Evolutionary conservation across 2,888 invertebrate genomes (phyloP), one percentile per base, ranked within the genome.

Genomic region (Beris morrisii): DNA sequence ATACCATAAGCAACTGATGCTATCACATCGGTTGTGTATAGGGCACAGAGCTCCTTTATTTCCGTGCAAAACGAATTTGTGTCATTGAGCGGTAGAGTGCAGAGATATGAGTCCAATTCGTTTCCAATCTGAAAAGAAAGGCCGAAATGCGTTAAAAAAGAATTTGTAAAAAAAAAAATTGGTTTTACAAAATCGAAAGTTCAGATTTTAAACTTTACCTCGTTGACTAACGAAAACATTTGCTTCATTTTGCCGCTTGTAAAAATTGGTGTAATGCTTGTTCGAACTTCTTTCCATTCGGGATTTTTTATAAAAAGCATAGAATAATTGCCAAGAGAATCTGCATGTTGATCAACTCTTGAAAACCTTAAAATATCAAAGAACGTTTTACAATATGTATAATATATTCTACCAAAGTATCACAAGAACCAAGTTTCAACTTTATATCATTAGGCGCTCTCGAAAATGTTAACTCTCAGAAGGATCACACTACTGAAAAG

Each of bases 181-280:
- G n/a, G n/a, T n/a, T n/a, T 32, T 31, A 11, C 6, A 32, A 32
- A 54, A 22, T 52, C 7, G 4, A 56, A 32, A 31, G 2, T 56
- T 38, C n/a, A 13, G 4, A 12, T 11, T 48, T 4, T n/a, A 12
- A 48, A 11, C n/a, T 6, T 28, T 66, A 79, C 78, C 72, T 78
- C 74, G 43, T 73, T 71, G 71, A 80, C 73, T 9, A 80, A 70
- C 1, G 74, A 72, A 73, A 79, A 80, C 79, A 79, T 77, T 66
- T 78, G 77, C 56, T 80, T 81, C 0, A 81, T 71, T 63, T 80
- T 80, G 3, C 77, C 80, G 58, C 76, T 78, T 1, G 82, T 82
- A 69, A 82, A 84, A 1, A 83, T 76, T 0, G 84, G 83, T 0
- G 83, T 78, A 4, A 84, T 66, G 67, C 81, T 82, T 1, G 74